phyloP scores from a whole-genome alignment of 2,797 vertebrate species.

The Oceanodroma leucorhoa region DNA sequence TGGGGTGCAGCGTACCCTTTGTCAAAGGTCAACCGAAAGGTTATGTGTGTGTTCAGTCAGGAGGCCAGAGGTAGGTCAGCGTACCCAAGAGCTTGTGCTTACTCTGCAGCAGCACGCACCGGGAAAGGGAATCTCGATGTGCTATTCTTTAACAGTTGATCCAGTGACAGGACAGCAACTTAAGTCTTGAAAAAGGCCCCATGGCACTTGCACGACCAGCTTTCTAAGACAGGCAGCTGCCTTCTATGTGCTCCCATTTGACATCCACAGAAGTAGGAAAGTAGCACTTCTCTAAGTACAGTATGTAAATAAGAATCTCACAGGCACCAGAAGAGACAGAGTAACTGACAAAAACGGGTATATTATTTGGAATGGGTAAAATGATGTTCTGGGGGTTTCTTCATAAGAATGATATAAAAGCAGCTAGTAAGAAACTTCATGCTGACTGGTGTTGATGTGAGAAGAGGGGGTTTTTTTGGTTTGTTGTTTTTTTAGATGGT shows the following conservation, averaged over 20 bases:
- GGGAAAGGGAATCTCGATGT: fast-evolving
- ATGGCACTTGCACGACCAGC: not conserved
- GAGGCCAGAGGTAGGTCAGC: not conserved
- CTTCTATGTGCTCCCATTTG: not conserved
- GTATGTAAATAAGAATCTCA: not conserved
- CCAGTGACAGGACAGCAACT: not conserved
- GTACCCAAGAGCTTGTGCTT: not conserved
- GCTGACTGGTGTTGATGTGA: not conserved
- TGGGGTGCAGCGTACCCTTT: not conserved
- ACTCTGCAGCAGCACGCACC: not conserved
- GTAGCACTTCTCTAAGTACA: not conserved
- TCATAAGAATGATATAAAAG: not conserved
- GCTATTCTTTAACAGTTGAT: not conserved
- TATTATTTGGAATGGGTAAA: not conserved
- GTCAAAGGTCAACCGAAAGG: not conserved
- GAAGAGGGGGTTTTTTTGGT: fast-evolving
- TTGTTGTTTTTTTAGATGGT: not conserved
- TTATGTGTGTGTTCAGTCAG: not conserved
- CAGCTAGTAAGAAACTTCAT: not conserved
- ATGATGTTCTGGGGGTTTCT: not conserved
- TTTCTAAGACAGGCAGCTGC: not conserved
- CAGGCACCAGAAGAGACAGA: not conserved
- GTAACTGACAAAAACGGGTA: not conserved
- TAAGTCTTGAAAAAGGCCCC: not conserved
- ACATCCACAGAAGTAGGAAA: not conserved